Base-by-base conservation (phyloP, 2,888 invertebrate species). In the Brenthis hecate region DNA sequence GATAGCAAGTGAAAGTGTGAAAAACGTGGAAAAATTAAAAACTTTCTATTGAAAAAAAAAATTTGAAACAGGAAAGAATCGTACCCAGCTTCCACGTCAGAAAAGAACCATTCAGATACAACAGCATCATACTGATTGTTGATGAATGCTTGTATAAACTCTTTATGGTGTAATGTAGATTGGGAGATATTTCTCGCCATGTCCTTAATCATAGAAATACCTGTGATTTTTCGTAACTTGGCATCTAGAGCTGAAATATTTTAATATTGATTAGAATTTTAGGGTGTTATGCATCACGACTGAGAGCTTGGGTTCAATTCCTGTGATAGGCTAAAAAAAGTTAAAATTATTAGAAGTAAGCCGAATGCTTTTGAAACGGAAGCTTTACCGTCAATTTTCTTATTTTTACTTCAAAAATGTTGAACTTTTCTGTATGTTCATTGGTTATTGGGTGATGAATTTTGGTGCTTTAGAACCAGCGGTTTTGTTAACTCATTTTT, bases 81-180 rank as follows among this genome's bases (percentile, higher is more conserved):
- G 75, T 50, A 87, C 86, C 85, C 89, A 55, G 86, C 81, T 2
- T 84, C 79, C 0, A 81, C 60, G 13, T 88, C 85, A 0, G 78
- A 79, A 71, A 89, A 85, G 77, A 88, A 88, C 73, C 81, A 81
- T 63, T 89, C 89, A 0, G 85, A 83, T 56, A 89, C 73, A 2
- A 90, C 85, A 0, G 89, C 88, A 32, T 90, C 89, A 55, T 67
- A 67, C 56, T 67, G 61, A 14, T 67, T 62, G 11, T 23, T 57
- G 13, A 56, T 23, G 47, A 66, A 23, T 6, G 62, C 62, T n/a
- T 56, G 19, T 56, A 53, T 55, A 6, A 67, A 16, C 11, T 53
- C 56, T 13, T 43, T 5, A n/a, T 62, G 50, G 5, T 67, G 62
- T 6, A 57, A 36, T 0, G 67, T 16, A 0, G 62, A 28, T 13